Percentiles rank a stretch among this genome's conserved stretches.
Evolutionary conservation across 2,888 invertebrate species (phyloP).

Genomic region (Parnassius smintheus): DNA sequence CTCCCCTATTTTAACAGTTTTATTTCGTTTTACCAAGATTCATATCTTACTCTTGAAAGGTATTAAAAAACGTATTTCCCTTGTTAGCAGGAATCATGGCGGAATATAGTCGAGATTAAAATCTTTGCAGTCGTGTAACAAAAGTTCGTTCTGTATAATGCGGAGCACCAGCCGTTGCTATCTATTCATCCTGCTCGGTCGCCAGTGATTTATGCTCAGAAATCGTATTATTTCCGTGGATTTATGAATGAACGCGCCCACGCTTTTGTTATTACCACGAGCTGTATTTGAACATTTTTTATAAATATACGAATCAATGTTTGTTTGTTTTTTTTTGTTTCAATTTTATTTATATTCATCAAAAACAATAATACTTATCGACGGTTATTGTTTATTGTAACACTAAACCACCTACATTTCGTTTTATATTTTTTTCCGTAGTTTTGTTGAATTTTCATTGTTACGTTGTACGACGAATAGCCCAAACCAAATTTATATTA

Average conservation of each 20-base stretch:
- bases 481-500: no score
- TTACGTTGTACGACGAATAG: no score
- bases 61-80: neutral
- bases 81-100: neutral
- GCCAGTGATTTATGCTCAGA: neutral
- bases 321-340: no score
- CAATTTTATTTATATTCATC: no score
- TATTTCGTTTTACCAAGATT: no score
- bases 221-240: neutral
- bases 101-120: slow-evolving; percentile 21
- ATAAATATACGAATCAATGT: no score
- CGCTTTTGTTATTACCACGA: neutral
- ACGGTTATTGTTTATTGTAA: no score
- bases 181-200: slow-evolving; percentile 2
- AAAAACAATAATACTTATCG: no score
- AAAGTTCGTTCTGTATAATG: slow-evolving; percentile 12
- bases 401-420: no score
- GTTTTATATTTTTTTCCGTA: no score
- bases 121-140: slow-evolving; percentile 14
- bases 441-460: no score
- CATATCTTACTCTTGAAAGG: neutral
- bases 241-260: slow-evolving; percentile 6
- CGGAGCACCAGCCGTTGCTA: neutral
- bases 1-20: no score
- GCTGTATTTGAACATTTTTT: slow-evolving; percentile 2